Percentiles rank a stretch among this genome's conserved stretches.
phyloP scores from a whole-genome alignment of 2,797 vertebrate species.

The Lithobates sylvaticus region DNA sequence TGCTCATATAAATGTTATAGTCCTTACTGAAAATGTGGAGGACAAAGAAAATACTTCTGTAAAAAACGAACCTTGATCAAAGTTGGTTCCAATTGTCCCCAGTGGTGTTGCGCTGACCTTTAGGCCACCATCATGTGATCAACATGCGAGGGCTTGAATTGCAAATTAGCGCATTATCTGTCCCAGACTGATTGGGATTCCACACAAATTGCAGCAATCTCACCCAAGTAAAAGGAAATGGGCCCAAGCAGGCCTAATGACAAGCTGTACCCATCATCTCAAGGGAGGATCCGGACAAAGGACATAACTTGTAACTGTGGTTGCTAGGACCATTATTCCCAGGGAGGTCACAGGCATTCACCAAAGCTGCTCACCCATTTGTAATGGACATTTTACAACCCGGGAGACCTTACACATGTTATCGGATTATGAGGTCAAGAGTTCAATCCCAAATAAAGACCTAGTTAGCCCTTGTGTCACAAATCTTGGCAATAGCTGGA shows the following conservation, averaged over 20 bases:
- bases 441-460: constrained; percentile 68
- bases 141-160: constrained; percentile 21
- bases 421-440: constrained; percentile 75
- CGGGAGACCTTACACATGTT: constrained; percentile 68
- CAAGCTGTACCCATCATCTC: background rate
- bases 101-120: constrained; percentile 23
- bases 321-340: constrained; percentile 63
- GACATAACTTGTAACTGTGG: constrained; percentile 18
- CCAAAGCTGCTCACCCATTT: constrained; percentile 68
- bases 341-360: constrained; percentile 62
- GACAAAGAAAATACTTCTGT: no score
- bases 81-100: background rate
- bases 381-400: constrained; percentile 71
- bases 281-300: background rate
- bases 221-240: constrained; percentile 24
- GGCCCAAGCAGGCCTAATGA: constrained; percentile 6
- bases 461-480: constrained; percentile 69
- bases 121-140: background rate
- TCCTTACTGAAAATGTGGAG: no score
- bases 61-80: no score
- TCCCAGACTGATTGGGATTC: constrained; percentile 9
- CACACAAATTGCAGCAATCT: constrained; percentile 25
- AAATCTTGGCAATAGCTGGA: constrained; percentile 70
- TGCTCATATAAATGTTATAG: no score
- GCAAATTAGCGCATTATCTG: background rate